Percentiles rank a stretch among this genome's conserved stretches.
phyloP scores from a whole-genome alignment of 2,113 vertebrate genomes.

The Cottus gobio region DNA sequence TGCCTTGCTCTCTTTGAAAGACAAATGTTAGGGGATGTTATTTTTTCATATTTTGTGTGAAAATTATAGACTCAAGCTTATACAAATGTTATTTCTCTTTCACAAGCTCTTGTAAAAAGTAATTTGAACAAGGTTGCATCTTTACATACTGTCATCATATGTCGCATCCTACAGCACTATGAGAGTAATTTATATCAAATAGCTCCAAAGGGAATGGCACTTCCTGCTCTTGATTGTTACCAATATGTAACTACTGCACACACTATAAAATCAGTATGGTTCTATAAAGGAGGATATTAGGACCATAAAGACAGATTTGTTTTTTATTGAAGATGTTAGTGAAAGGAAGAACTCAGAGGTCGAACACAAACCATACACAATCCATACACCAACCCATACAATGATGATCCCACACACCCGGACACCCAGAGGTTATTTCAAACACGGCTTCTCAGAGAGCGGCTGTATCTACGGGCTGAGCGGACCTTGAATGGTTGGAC shows the following conservation, averaged over 20 bases:
- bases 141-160: not conserved
- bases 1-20: not conserved
- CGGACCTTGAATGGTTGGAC: conserved; percentile 11
- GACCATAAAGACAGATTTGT: not conserved
- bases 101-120: not conserved
- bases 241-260: not conserved
- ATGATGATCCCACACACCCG: not conserved
- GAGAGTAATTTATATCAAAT: not conserved
- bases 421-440: conserved; percentile 17
- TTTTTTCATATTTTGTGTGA: not conserved
- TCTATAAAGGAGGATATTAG: not conserved
- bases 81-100: not conserved
- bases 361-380: not conserved
- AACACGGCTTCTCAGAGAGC: conserved; percentile 1
- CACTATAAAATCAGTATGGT: not conserved
- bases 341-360: conserved; percentile 9
- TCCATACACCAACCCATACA: conserved; percentile 12
- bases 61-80: not conserved
- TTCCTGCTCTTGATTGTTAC: not conserved
- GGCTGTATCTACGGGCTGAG: conserved; percentile 11
- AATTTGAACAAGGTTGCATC: not conserved
- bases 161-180: not conserved
- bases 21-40: not conserved
- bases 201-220: not conserved
- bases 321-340: not conserved